Evolutionary conservation across 2,797 vertebrate genomes (phyloP).

Genomic region (Merluccius polli): DNA sequence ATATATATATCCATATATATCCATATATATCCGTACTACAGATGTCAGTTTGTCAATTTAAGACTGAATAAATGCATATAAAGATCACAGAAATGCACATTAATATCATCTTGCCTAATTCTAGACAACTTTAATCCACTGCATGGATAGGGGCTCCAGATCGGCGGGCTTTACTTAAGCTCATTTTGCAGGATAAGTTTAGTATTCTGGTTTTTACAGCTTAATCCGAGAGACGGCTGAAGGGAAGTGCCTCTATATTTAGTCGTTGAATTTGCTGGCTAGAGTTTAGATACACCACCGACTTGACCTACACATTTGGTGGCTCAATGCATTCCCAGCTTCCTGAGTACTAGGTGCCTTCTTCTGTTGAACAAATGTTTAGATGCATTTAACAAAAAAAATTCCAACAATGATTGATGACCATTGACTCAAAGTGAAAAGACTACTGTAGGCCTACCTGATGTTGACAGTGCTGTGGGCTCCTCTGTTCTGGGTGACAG

Average conservation of each 20-base stretch:
- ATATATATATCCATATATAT: not conserved
- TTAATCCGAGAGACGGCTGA: constrained; percentile 36
- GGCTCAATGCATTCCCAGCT: not conserved
- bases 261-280: not conserved
- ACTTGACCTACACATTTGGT: not conserved
- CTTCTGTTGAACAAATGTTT: constrained; percentile 27
- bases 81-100: constrained; percentile 15
- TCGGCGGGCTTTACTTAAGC: constrained; percentile 35
- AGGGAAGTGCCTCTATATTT: constrained; percentile 2
- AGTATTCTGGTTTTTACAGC: constrained; percentile 45
- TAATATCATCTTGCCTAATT: constrained; percentile 27
- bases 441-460: no score
- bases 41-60: not conserved
- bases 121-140: constrained; percentile 46
- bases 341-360: not conserved
- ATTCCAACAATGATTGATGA: not conserved
- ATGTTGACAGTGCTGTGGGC: no score
- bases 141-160: constrained; percentile 6
- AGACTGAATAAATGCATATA: constrained; percentile 14
- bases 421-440: no score
- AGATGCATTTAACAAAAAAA: not conserved
- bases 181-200: constrained; percentile 47
- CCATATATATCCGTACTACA: not conserved
- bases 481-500: no score
- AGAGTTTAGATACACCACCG: not conserved